Base-by-base conservation (phyloP, 2,113 vertebrate genomes). In the Ahaetulla prasina region DNA sequence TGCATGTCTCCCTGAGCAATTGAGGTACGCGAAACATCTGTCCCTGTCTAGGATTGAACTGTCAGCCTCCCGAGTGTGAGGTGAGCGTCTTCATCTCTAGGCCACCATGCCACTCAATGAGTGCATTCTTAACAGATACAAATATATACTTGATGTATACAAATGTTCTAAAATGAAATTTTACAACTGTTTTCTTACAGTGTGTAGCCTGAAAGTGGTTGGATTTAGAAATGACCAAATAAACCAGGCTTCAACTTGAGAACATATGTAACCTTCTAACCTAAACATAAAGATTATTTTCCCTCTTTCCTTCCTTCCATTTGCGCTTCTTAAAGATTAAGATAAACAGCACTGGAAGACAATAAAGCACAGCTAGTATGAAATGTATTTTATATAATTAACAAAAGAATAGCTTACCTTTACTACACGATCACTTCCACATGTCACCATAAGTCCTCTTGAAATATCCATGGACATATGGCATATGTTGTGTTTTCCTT, bases 401-500 rank as follows among this genome's bases (percentile, higher is more conserved):
- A 25, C 57, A 93, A 50, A 27, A 50, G 22, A 88, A 47, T 89
- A 3, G 30, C 18, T 54, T 97, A 99, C 99, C 99, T 99, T 99
- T 27, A 99, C 98, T 94, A 99, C 95, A 43, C 98, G 98, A 92
- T 99, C 99, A 0, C 98, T 99, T 92, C 99, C 99, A 96, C 98
- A 99, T 10, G 99, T 99, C 94, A 99, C 99, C 99, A 99, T 99
- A 30, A 99, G 97, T 90, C 99, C 99, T 97, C 99, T 97, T 91
- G 98, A 97, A 23, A 98, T 97, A 92, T 99, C 99, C 98, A 99
- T 98, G 95, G 99, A 98, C 99, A 99, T 99, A 97, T 98, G 98
- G 92, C 98, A 97, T 93, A 99, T 98, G 98, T 99, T 99, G 96
- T 99, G 99, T 92, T 99, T 99, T 94, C 99, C 99, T 98, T 99